These are phyloP conservation scores for Sebastes variabilis DNA, from an alignment of 2,797 vertebrate genomes.

Conservation along the genomic window DNA sequence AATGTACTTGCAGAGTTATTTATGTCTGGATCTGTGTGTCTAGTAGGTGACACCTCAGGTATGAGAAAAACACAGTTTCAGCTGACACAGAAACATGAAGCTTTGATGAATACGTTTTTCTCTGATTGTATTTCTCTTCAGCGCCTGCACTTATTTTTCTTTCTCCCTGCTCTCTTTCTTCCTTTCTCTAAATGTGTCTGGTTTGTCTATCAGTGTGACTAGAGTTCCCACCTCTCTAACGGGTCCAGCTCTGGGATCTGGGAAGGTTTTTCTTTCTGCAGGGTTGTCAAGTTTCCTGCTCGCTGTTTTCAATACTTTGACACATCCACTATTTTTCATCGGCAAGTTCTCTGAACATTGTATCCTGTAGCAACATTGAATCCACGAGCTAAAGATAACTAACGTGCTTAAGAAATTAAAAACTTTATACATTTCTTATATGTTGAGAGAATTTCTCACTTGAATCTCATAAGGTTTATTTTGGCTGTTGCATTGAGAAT, in stretches of 20 bases:
- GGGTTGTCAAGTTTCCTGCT: slow-evolving; percentile 37
- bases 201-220: slow-evolving; percentile 77
- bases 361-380: neutral
- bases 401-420: neutral
- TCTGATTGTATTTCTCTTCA: neutral
- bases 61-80: slow-evolving; percentile 10
- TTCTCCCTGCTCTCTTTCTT: slow-evolving; percentile 12
- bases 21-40: neutral
- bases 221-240: slow-evolving; percentile 50
- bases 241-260: slow-evolving; percentile 29
- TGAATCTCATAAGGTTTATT: neutral
- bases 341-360: slow-evolving; percentile 11
- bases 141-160: neutral
- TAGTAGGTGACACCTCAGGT: neutral
- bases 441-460: neutral
- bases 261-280: slow-evolving; percentile 41
- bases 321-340: slow-evolving; percentile 31
- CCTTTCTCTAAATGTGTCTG: slow-evolving; percentile 62
- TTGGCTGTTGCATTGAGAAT: neutral
- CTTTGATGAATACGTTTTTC: neutral
- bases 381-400: neutral
- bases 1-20: neutral
- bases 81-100: slow-evolving; percentile 1
- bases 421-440: neutral
- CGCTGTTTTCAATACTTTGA: slow-evolving; percentile 34